Base-by-base conservation (phyloP, 2,888 invertebrate species). In the Andricus quercusramuli region DNA sequence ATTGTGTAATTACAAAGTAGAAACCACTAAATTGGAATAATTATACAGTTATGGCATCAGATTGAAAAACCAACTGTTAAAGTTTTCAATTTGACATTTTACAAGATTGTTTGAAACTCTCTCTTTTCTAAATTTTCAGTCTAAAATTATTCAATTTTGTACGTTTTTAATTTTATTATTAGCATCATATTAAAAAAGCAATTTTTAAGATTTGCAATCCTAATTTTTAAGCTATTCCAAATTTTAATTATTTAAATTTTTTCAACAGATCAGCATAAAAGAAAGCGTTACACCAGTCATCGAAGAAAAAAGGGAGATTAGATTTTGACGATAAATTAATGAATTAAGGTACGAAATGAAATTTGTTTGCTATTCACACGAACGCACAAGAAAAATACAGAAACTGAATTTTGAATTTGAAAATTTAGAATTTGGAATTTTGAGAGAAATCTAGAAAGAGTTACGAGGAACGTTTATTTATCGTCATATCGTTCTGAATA, bases 311-410 rank as follows among this genome's bases (percentile, higher is more conserved):
- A 29, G 15, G 20, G 15, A 37, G 11, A 3, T 29, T 11, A 64
- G 77, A 25, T 64, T 32, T 17, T 68, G n/a, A 68, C 56, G 70
- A 70, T 47, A 70, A 70, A 70, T 70, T 51, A 41, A 15, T 4
- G 13, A 22, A 20, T 41, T n/a, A 41, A 67, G 22, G n/a, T 22
- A 25, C 22, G 44, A 13, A 47, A 51, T 3, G 29, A 51, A 47
- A 29, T 51, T 70, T 51, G 47, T 51, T 70, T 70, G 70, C 51
- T 51, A 29, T 51, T 47, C 70, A n/a, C 56, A 32, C 56, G 32
- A 74, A 74, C 56, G 74, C 56, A 74, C 56, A 74, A 74, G 29
- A 32, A 9, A 37, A 56, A 68, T n/a, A 56, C 3, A 1, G 15
- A 47, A 68, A 56, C 8, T 56, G 5, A 64, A 29, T 22, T 22